phyloP scores from a whole-genome alignment of 1,140 invertebrate species.

The Palaemon carinicauda region DNA sequence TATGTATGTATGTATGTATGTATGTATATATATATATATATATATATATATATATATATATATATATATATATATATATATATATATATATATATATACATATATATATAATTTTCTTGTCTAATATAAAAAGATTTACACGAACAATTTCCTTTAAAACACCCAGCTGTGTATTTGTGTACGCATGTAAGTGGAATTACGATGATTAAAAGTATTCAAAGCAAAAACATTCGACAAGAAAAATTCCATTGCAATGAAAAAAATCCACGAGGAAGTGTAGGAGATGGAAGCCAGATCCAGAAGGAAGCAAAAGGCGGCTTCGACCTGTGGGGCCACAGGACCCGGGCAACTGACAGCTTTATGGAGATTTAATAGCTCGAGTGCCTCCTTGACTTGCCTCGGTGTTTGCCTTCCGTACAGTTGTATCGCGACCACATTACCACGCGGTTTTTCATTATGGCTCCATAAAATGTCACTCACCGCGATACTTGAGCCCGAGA shows the following conservation, averaged over 20 bases:
- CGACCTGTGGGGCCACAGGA: background rate
- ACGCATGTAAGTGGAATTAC: no score
- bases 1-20: background rate
- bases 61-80: background rate
- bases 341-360: conserved; percentile 41
- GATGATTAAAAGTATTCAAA: no score
- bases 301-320: background rate
- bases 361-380: conserved; percentile 40
- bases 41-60: conserved; percentile 2
- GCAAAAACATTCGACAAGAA: no score
- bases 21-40: background rate
- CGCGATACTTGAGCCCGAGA: conserved; percentile 6
- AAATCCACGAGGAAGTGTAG: no score
- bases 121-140: no score
- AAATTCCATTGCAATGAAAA: background rate
- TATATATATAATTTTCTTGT: background rate
- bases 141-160: no score
- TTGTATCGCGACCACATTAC: conserved; percentile 34
- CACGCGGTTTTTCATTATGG: conserved; percentile 35
- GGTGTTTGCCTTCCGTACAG: conserved; percentile 22
- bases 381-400: conserved; percentile 26
- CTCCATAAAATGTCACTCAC: conserved; percentile 46
- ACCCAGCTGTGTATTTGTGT: no score
- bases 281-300: no score
- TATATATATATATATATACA: background rate